Percentiles rank a stretch among this genome's conserved stretches.
phyloP scores from a whole-genome alignment of 1,140 invertebrate species.

The Brachionus asplanchnoidis region DNA sequence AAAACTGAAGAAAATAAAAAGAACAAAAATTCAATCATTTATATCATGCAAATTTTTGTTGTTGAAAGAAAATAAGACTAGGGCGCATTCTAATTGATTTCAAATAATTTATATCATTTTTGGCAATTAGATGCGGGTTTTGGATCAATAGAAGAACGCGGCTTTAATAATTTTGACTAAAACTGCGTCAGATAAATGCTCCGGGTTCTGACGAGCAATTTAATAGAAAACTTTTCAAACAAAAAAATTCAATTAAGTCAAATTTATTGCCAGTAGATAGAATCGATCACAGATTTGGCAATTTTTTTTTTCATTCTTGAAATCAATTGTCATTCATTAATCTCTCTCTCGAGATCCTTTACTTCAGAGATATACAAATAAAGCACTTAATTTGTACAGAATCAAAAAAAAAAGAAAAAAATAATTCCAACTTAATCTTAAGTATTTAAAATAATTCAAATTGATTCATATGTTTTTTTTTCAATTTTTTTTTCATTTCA shows the following conservation, averaged over 20 bases:
- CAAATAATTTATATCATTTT: neutral
- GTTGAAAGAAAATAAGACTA: neutral
- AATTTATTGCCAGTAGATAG: neutral
- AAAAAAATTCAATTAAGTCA: neutral
- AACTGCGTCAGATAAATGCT: neutral
- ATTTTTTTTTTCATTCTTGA: neutral
- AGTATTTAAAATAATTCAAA: neutral
- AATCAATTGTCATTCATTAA: conserved; percentile 4
- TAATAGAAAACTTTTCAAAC: neutral
- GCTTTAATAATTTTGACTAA: neutral
- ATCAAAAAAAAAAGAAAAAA: neutral
- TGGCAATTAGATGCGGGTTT: neutral
- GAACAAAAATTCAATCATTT: conserved; percentile 10
- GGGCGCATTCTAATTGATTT: neutral
- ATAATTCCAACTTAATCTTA: neutral
- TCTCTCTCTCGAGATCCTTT: neutral
- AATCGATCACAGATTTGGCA: neutral
- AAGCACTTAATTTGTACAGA: neutral
- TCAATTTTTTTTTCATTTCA: neutral
- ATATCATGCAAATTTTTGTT: conserved; percentile 16
- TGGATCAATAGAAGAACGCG: neutral
- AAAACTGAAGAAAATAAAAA: neutral
- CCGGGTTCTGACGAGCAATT: neutral
- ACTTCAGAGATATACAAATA: neutral
- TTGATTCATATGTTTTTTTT: neutral